Percentiles rank a stretch among this genome's conserved stretches.
phyloP scores from a whole-genome alignment of 2,888 invertebrate genomes.

The Trachelus tabidus region DNA sequence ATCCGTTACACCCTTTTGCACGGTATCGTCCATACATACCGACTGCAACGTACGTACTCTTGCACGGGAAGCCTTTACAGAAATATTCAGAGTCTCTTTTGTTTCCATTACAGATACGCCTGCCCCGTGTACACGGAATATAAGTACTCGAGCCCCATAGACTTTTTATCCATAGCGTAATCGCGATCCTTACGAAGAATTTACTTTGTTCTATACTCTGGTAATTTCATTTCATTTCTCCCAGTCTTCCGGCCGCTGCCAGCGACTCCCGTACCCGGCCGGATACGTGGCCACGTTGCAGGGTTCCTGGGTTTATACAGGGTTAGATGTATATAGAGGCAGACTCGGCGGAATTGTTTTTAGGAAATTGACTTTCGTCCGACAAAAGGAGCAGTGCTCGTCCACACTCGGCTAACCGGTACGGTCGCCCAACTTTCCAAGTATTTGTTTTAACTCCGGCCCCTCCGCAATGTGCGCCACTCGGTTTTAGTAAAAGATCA shows the following conservation, averaged over 20 bases:
- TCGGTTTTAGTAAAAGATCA: neutral
- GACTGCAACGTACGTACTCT: neutral
- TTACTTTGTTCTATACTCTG: slow-evolving; percentile 37
- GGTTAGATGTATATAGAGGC: neutral
- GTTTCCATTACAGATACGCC: neutral
- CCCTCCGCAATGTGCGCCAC: neutral
- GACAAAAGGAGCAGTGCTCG: slow-evolving; percentile 23
- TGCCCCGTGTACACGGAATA: neutral
- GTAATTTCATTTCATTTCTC: slow-evolving; percentile 55
- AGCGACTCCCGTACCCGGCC: neutral
- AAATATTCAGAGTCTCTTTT: neutral
- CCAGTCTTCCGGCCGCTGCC: slow-evolving; percentile 27
- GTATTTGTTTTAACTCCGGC: neutral
- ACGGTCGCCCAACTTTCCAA: neutral
- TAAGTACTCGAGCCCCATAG: neutral
- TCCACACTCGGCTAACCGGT: slow-evolving; percentile 1
- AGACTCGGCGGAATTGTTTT: slow-evolving; percentile 50
- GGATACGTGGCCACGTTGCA: neutral
- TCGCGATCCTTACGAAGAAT: slow-evolving; percentile 30
- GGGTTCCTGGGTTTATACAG: neutral
- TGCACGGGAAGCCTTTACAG: neutral
- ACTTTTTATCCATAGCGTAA: neutral
- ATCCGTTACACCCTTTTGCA: neutral
- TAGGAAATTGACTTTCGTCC: slow-evolving; percentile 53
- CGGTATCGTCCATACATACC: neutral